Evolutionary conservation across 2,113 vertebrate genomes (phyloP).

Genomic region (Sisor rabdophorus): DNA sequence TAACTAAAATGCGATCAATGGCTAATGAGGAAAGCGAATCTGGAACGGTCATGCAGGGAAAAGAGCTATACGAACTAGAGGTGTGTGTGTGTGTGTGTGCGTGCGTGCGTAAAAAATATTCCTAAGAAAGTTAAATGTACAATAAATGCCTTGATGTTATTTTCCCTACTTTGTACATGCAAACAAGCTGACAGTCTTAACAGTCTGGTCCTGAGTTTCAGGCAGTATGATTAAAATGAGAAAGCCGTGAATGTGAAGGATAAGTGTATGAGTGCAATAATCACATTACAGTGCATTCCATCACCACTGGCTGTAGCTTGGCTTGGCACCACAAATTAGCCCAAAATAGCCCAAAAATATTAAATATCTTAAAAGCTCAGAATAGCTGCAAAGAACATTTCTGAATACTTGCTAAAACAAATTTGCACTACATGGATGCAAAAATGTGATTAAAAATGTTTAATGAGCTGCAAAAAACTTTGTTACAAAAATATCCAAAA

Average conservation of each 20-base stretch:
- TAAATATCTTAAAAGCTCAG: neutral
- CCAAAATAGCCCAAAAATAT: too few species aligned
- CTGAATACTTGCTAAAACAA: too few species aligned
- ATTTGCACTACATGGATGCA: too few species aligned
- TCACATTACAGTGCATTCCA: neutral
- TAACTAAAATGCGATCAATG: slow-evolving; percentile 77
- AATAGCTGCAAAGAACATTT: too few species aligned
- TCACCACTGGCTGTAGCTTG: neutral
- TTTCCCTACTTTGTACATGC: neutral
- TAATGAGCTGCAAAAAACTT: too few species aligned
- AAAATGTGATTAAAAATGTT: too few species aligned
- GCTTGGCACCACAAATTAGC: too few species aligned
- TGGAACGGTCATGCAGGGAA: slow-evolving; percentile 65
- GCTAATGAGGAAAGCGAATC: slow-evolving; percentile 65
- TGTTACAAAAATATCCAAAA: too few species aligned
- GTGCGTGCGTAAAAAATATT: too few species aligned
- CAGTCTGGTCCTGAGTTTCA: neutral
- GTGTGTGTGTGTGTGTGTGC: too few species aligned
- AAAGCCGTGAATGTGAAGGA: neutral
- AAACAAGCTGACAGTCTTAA: too few species aligned
- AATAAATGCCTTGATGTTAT: too few species aligned
- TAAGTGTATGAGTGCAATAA: neutral
- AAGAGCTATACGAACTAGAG: slow-evolving; percentile 77
- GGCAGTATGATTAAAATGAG: neutral
- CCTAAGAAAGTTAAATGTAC: neutral